Conservation (phyloP, 2,888 invertebrate genomes). For the Congeria kusceri region DNA sequence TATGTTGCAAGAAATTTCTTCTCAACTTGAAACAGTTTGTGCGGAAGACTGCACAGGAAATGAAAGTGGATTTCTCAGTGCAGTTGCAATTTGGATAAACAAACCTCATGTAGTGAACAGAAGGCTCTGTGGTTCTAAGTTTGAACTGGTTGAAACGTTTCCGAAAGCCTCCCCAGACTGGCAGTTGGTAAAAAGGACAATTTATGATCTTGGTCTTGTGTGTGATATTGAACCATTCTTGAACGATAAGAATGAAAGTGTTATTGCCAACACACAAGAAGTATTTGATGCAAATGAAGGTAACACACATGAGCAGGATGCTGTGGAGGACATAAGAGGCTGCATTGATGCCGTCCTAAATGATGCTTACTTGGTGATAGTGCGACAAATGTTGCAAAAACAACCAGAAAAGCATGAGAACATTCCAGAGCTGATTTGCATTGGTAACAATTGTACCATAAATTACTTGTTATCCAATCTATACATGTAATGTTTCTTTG, state of each 20-base stretch:
- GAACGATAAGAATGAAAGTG: too few species aligned
- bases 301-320: not conserved
- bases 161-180: too few species aligned
- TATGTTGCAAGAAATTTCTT: not conserved
- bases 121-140: constrained; percentile 72
- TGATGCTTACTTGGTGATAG: constrained; percentile 47
- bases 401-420: constrained; percentile 68
- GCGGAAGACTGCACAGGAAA: constrained; percentile 16
- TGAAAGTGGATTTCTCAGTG: constrained; percentile 62
- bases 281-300: not conserved
- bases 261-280: too few species aligned
- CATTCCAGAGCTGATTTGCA: constrained; percentile 70
- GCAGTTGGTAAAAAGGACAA: too few species aligned
- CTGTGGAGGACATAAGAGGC: constrained; percentile 5
- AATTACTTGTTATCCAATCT: not conserved
- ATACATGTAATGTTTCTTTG: too few species aligned
- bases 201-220: constrained; percentile 6
- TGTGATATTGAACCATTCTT: too few species aligned
- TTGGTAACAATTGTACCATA: constrained; percentile 59
- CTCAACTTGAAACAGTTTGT: not conserved
- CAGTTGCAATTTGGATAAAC: constrained; percentile 77
- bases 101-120: constrained; percentile 81
- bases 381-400: constrained; percentile 74
- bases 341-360: constrained; percentile 32
- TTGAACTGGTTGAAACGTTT: too few species aligned